Conservation (phyloP, 2,113 vertebrate species). For the Corynorhinus townsendii region DNA sequence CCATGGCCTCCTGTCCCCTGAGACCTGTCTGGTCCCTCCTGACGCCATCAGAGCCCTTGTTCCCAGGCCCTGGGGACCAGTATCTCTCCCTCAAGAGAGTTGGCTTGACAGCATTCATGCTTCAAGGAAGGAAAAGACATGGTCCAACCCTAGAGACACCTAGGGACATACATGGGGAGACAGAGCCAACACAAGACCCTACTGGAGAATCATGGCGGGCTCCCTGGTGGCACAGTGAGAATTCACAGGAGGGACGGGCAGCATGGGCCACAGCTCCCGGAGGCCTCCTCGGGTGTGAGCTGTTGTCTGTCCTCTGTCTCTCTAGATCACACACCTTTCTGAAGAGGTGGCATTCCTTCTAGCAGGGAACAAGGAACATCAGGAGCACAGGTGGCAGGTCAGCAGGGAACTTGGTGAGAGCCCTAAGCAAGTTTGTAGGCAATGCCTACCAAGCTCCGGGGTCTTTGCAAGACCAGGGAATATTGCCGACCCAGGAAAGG, state of each 20-base stretch:
- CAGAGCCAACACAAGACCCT: neutral
- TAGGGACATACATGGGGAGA: neutral
- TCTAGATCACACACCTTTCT: neutral
- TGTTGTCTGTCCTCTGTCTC: neutral
- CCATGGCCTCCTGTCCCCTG: neutral
- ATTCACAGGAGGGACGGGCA: neutral
- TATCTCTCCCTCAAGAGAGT: neutral
- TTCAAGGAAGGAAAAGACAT: neutral
- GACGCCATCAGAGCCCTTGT: neutral
- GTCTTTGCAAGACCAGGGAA: neutral
- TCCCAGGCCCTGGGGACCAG: no score
- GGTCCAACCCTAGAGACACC: neutral
- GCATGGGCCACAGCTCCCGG: no score
- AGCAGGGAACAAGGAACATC: neutral
- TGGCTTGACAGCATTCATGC: neutral
- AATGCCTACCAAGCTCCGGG: rapidly evolving
- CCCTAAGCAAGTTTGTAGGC: neutral
- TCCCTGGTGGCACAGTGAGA: neutral
- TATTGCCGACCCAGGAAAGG: neutral
- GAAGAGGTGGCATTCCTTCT: neutral
- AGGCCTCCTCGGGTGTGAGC: neutral
- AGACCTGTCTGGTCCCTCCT: neutral
- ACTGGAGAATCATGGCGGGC: rapidly evolving
- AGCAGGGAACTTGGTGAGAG: neutral
- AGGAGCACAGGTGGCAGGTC: neutral